Conservation (phyloP, 2,888 invertebrate genomes). For the Drosophila phalerata region DNA sequence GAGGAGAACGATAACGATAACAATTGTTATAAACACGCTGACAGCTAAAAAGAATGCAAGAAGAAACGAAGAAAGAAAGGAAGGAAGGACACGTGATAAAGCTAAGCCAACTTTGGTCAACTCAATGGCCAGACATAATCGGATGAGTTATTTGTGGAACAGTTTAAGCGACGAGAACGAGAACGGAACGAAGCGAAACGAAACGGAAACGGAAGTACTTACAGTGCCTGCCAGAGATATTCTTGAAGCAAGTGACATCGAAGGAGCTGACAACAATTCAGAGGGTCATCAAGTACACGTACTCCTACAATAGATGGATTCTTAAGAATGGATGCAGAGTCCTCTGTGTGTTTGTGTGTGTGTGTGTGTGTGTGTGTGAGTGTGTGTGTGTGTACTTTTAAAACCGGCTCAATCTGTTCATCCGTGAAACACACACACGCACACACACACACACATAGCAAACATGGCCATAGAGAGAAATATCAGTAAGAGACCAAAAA, state of each 20-base stretch:
- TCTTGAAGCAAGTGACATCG: conserved; percentile 76
- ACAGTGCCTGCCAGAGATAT: conserved; percentile 65
- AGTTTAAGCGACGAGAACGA: conserved; percentile 14
- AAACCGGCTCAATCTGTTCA: conserved; percentile 68
- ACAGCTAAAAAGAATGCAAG: conserved; percentile 14
- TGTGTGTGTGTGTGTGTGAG: background rate
- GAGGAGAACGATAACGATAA: conserved; percentile 37
- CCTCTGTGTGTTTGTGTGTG: conserved; percentile 9
- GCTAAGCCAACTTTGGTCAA: conserved; percentile 57
- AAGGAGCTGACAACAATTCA: conserved; percentile 34
- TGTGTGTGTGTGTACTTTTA: conserved; percentile 34
- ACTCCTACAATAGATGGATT: conserved; percentile 31
- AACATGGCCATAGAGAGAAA: conserved; percentile 24
- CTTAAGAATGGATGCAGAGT: conserved; percentile 8
- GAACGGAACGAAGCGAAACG: background rate
- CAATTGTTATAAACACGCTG: conserved; percentile 58
- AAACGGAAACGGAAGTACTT: conserved; percentile 63
- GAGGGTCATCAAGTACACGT: conserved; percentile 58
- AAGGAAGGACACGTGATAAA: conserved; percentile 10
- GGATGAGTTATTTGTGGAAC: conserved; percentile 48
- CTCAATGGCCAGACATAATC: conserved; percentile 61
- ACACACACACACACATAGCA: conserved; percentile 20
- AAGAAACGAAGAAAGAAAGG: background rate
- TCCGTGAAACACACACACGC: conserved; percentile 44
- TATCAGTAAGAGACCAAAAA: conserved; percentile 12